Evolutionary conservation across 2,113 vertebrate species (phyloP).

Genomic region (Zosterops japonicus): DNA sequence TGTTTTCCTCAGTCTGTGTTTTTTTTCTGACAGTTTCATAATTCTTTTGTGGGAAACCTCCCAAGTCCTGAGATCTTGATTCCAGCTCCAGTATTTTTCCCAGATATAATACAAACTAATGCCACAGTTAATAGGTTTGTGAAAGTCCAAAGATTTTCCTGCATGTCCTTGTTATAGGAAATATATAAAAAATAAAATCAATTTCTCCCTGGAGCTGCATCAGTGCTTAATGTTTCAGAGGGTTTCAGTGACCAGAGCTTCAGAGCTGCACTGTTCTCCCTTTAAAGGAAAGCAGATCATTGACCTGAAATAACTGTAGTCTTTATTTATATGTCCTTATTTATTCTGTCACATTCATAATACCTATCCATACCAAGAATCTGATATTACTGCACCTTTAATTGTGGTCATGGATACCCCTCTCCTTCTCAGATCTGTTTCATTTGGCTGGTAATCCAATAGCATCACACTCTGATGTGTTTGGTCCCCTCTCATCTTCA

Average conservation of each 20-base stretch:
- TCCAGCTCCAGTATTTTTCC: conserved; percentile 6
- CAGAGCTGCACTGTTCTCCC: neutral
- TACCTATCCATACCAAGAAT: neutral
- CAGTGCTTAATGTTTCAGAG: neutral
- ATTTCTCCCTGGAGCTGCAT: neutral
- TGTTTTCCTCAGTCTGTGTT: neutral
- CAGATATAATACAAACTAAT: neutral
- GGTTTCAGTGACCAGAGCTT: neutral
- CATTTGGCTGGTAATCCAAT: neutral
- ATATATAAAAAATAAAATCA: neutral
- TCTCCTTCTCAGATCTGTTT: neutral
- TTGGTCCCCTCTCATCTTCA: neutral
- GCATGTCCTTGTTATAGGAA: neutral
- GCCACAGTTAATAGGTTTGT: neutral
- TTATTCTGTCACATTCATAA: neutral
- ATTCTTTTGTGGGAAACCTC: conserved; percentile 20
- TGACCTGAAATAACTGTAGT: neutral
- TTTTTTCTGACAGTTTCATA: conserved; percentile 34
- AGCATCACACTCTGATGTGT: neutral
- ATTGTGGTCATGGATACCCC: neutral
- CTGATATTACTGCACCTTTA: neutral
- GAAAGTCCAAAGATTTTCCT: neutral
- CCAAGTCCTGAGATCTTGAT: neutral
- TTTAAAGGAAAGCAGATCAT: neutral
- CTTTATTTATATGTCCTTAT: neutral